phyloP scores from a whole-genome alignment of 92 coral and sea anemone genomes.

The Virgularia gustaviana region DNA sequence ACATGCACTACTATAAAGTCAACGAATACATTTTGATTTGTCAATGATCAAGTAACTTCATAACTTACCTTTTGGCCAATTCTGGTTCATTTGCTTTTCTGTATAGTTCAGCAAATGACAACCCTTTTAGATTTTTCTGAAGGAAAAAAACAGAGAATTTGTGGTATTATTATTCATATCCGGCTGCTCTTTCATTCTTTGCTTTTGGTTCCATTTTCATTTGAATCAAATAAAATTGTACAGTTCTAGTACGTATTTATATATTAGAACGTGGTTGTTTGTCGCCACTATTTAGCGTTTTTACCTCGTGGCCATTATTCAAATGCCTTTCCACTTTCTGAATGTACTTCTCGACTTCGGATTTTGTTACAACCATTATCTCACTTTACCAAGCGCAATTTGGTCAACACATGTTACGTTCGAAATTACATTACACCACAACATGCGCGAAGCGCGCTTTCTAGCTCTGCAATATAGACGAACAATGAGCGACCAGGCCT shows the following conservation, averaged over 20 bases:
- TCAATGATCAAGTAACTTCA: neutral
- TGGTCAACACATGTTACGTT: too few relatives aligned
- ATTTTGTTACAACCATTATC: constrained; percentile 72
- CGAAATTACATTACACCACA: neutral
- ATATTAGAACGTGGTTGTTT: too few relatives aligned
- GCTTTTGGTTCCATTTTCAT: neutral
- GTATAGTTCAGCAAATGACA: constrained; percentile 85
- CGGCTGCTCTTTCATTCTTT: too few relatives aligned
- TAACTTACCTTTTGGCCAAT: constrained; percentile 70
- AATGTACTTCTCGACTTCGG: constrained; percentile 86
- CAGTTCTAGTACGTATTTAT: too few relatives aligned
- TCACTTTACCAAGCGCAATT: neutral
- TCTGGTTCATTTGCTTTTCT: constrained; percentile 74
- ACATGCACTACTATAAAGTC: neutral
- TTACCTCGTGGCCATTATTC: constrained; percentile 68
- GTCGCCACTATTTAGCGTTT: too few relatives aligned
- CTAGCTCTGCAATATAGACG: too few relatives aligned
- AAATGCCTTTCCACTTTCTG: constrained; percentile 61
- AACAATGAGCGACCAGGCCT: too few relatives aligned
- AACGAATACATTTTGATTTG: neutral
- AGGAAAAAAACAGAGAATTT: constrained; percentile 20
- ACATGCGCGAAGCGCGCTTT: too few relatives aligned
- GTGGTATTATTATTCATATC: neutral
- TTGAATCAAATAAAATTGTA: too few relatives aligned
- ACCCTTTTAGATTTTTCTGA: constrained; percentile 82